Evolutionary conservation across 2,113 vertebrate genomes (phyloP), one percentile per base, ranked within the genome.

Genomic region (Larimichthys crocea): DNA sequence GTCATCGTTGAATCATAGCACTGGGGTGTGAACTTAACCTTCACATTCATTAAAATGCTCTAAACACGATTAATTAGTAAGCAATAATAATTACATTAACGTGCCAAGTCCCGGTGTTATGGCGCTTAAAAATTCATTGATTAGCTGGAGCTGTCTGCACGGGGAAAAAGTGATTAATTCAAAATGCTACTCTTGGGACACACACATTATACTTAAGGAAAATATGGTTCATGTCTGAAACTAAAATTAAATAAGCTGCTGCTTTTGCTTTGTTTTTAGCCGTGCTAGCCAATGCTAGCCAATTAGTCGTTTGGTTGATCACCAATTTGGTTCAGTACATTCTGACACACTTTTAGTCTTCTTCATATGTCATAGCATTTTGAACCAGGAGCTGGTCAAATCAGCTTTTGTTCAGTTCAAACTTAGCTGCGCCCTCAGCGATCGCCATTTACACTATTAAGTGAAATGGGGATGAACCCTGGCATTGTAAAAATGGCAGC

Each of bases 41-140:
- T 85, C 77, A 70, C 64, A 48, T 86, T 93, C 80, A 86, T 92
- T 87, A 89, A 76, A 83, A 88, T 76, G 79, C 74, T 87, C 80
- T 62, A 88, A 90, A 88, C 69, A 80, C 59, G 15, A 87, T 85
- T 87, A 73, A 92, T 92, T 92, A 92, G 91, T 86, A 70, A 74
- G 80, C n/a, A 75, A 80, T 83, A 71, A 92, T 92, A 80, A 84
- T 70, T 68, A 73, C 70, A 84, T 88, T 83, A 89, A 81, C 44
- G 31, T 68, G 68, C 74, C 56, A 62, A 79, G 75, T 78, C 72
- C 77, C 67, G 26, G 53, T 49, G 49, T 74, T 24, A 7, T 59
- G 71, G 81, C 60, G 80, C 53, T 68, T 67, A 80, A 79, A 84
- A 60, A 79, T 66, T 19, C 29, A 84, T 80, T 79, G 82, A 87